Conservation (phyloP, 2,888 invertebrate species). For the Drosophila parthenogenetica region DNA sequence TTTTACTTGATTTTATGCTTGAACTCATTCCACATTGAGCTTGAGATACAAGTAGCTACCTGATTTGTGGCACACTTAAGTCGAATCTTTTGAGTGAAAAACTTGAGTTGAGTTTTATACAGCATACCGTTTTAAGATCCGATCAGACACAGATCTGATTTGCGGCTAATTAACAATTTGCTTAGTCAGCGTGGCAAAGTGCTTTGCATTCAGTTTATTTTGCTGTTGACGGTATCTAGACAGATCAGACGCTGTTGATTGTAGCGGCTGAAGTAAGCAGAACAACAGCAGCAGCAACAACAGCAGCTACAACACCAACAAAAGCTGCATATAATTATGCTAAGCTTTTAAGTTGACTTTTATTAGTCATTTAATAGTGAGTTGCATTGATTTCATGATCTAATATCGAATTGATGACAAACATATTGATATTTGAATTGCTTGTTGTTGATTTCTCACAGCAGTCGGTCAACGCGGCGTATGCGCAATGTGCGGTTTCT, state of each 20-base stretch:
- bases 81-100: slow-evolving; percentile 1
- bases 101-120: not conserved
- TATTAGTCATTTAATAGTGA: slow-evolving; percentile 44
- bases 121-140: slow-evolving; percentile 5
- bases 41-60: slow-evolving; percentile 1
- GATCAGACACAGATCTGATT: slow-evolving; percentile 43
- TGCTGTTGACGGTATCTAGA: slow-evolving; percentile 54
- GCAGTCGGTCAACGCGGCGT: slow-evolving; percentile 63
- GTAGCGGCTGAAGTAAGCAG: too few species aligned
- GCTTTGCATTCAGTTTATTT: slow-evolving; percentile 45
- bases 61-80: slow-evolving; percentile 14
- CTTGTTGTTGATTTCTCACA: slow-evolving; percentile 36
- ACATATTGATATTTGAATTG: not conserved
- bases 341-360: slow-evolving; percentile 17
- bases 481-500: slow-evolving; percentile 63
- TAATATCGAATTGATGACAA: slow-evolving; percentile 42
- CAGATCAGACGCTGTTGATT: slow-evolving; percentile 32
- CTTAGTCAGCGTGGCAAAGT: slow-evolving; percentile 55
- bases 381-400: slow-evolving; percentile 21
- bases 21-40: not conserved
- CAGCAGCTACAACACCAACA: slow-evolving; percentile 1
- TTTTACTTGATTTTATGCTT: slow-evolving; percentile 1
- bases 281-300: slow-evolving; percentile 3
- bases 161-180: slow-evolving; percentile 54
- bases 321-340: slow-evolving; percentile 2